Evolutionary conservation across 1,140 invertebrate species (phyloP).

Genomic region (Drosophila lacertosa): DNA sequence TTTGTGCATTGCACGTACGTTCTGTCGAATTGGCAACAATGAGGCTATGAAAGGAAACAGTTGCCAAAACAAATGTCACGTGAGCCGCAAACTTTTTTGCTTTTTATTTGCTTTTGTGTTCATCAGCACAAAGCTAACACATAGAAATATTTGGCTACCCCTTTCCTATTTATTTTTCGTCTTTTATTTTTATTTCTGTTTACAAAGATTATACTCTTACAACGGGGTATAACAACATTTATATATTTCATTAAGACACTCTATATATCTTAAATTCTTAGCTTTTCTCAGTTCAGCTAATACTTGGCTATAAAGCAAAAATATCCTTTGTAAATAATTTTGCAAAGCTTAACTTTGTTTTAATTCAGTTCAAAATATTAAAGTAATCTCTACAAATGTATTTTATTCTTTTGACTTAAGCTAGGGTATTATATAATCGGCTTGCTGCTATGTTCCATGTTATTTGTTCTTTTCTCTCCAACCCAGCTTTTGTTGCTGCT

Average conservation of each 20-base stretch:
- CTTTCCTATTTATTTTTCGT: slow-evolving; percentile 17
- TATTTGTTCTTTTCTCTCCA: not conserved
- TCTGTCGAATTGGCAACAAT: slow-evolving; percentile 51
- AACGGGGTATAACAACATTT: too few species aligned
- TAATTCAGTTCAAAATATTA: too few species aligned
- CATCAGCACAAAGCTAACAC: slow-evolving; percentile 51
- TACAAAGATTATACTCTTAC: slow-evolving; percentile 22
- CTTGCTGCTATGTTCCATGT: not conserved
- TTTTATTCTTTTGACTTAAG: too few species aligned
- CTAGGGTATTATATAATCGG: not conserved
- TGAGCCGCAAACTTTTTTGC: slow-evolving; percentile 52
- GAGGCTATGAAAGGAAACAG: slow-evolving; percentile 35
- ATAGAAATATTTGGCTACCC: slow-evolving; percentile 57
- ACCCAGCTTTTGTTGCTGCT: not conserved
- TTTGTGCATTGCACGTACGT: slow-evolving; percentile 67
- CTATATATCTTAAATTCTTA: too few species aligned
- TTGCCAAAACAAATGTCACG: slow-evolving; percentile 75
- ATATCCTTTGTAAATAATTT: too few species aligned
- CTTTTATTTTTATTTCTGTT: too few species aligned
- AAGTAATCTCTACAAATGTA: too few species aligned
- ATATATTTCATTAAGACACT: too few species aligned
- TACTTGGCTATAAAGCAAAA: too few species aligned
- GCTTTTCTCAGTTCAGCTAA: too few species aligned
- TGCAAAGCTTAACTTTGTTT: too few species aligned
- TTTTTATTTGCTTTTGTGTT: slow-evolving; percentile 40